Evolutionary conservation across 1,140 invertebrate species (phyloP), one percentile per base, ranked within the genome.

Genomic region (Stenopsyche tienmushanensis): DNA sequence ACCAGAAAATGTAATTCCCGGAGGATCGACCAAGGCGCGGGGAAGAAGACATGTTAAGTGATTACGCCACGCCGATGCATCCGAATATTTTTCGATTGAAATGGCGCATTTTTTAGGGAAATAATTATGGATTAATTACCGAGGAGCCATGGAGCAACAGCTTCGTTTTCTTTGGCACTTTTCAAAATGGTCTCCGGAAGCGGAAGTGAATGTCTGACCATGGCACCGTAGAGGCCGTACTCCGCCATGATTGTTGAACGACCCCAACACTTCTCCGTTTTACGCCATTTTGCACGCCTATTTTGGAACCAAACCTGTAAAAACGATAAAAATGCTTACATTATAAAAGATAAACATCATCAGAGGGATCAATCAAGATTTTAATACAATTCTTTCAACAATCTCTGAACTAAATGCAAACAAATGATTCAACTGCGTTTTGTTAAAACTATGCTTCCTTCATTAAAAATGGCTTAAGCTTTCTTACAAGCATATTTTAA

Each of bases 191-290:
- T 97, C 73, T 99, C 96, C 0, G 97, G 97, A 70, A 99, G 86
- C 0, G 97, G 97, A 59, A 99, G 82, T 24, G 95, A 97, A 81
- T 99, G 97, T 66, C 97, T 83, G 50, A 98, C 96, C 97, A 99
- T 99, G 47, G 97, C 97, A 0, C 97, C 97, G 76, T 99, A 99
- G 0, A 99, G 84, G 0, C 97, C 97, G 75, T 99, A 99, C 80
- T 99, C 97, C 55, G 97, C 97, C 97, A 99, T 99, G 77, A 98
- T 99, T 69, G 96, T 99, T 76, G 93, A 96, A 71, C 96, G 88
- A 7, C 97, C 97, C 97, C 97, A 99, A 73, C 94, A 98, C 79
- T 99, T 99, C 81, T 99, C 96, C 17, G 96, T 99, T 79, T 99
- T 99, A 59, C 97, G 88, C 96, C 96, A 99, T 79, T 99, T 99